Conservation (phyloP, 2,113 vertebrate species). For the Pelobates fuscus region DNA sequence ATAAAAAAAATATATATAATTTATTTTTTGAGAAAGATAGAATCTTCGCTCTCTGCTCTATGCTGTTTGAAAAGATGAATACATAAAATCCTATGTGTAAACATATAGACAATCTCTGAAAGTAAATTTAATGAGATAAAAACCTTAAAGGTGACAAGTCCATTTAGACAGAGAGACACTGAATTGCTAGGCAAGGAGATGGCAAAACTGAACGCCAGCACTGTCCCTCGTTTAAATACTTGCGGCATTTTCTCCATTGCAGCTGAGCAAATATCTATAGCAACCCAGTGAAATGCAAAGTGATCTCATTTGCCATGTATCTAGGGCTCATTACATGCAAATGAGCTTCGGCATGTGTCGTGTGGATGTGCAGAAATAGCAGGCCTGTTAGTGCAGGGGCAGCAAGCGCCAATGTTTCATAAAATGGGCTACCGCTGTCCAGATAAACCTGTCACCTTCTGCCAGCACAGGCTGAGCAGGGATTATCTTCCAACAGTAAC, state of each 20-base stretch:
- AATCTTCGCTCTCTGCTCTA: too few relatives aligned
- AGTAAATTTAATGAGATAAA: too few relatives aligned
- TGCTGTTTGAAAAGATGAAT: too few relatives aligned
- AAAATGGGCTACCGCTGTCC: constrained; percentile 33
- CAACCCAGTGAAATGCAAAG: constrained; percentile 47
- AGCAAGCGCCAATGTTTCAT: constrained; percentile 24
- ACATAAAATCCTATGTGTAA: too few relatives aligned
- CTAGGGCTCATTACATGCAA: constrained; percentile 52
- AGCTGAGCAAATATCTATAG: constrained; percentile 48
- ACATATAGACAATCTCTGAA: too few relatives aligned
- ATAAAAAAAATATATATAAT: too few relatives aligned
- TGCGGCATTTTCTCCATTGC: constrained; percentile 32
- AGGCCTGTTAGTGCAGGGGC: constrained; percentile 40
- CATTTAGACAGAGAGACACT: background rate
- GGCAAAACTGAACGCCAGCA: constrained; percentile 5
- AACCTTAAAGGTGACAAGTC: too few relatives aligned
- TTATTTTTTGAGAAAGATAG: too few relatives aligned
- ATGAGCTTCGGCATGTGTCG: constrained; percentile 45
- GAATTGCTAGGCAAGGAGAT: background rate
- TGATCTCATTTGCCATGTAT: constrained; percentile 51
- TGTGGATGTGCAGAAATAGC: constrained; percentile 48
- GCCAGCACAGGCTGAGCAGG: constrained; percentile 9
- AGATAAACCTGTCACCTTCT: constrained; percentile 46
- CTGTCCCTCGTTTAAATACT: constrained; percentile 16
- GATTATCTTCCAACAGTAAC: constrained; percentile 21